These are phyloP conservation scores for Dicranocentrus wangi DNA, from an alignment of 2,888 invertebrate species.

Conservation along the genomic window DNA sequence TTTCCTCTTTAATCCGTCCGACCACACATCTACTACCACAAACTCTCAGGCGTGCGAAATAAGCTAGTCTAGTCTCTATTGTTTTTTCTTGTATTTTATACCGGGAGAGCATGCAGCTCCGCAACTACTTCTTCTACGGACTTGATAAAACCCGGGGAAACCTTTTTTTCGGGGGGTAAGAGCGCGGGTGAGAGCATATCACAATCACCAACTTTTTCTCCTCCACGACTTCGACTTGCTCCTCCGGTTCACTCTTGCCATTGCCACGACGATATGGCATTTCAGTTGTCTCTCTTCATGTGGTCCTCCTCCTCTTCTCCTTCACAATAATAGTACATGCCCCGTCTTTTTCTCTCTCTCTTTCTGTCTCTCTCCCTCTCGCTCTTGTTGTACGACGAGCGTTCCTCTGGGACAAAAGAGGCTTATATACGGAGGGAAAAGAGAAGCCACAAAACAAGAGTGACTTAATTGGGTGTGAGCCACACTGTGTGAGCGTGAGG, in stretches of 20 bases:
- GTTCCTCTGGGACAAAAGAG: conserved; percentile 67
- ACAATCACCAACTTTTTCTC: too few relatives aligned
- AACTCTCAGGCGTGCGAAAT: background rate
- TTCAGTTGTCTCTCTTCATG: conserved; percentile 20
- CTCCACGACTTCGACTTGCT: background rate
- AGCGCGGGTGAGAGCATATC: too few relatives aligned
- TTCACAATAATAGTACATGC: background rate
- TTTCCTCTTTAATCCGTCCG: conserved; percentile 56
- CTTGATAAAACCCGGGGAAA: too few relatives aligned
- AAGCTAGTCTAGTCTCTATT: too few relatives aligned
- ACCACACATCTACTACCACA: background rate
- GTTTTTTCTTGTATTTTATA: too few relatives aligned
- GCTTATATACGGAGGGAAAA: conserved; percentile 65
- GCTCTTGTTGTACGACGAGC: conserved; percentile 31
- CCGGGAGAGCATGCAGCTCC: too few relatives aligned
- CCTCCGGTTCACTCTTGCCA: background rate
- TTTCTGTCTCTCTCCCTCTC: background rate
- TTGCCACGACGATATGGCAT: background rate
- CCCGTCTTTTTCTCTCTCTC: background rate
- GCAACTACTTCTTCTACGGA: too few relatives aligned
- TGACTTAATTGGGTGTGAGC: conserved; percentile 73
- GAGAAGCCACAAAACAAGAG: conserved; percentile 72
- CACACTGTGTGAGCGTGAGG: conserved; percentile 63
- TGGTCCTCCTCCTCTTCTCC: conserved; percentile 17
- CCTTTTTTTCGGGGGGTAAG: too few relatives aligned